phyloP scores from a whole-genome alignment of 2,113 vertebrate species.

The Promerops cafer region DNA sequence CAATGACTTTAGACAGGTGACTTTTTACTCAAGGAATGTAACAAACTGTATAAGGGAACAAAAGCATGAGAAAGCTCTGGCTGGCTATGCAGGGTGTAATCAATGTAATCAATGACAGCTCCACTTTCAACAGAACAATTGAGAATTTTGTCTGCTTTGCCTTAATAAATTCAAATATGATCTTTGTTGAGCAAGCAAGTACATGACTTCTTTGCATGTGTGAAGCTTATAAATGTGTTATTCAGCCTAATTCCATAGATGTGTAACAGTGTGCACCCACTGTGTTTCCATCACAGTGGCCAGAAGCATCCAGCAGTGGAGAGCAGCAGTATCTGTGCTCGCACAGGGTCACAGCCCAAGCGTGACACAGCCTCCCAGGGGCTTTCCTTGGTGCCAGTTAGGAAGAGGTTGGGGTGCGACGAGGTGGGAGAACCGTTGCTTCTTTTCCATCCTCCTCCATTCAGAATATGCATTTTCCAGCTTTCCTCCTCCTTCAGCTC shows the following conservation, averaged over 20 bases:
- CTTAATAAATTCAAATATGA: not conserved
- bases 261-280: not conserved
- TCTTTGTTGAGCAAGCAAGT: not conserved
- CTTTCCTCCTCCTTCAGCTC: not conserved
- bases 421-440: rapidly evolving
- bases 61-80: not conserved
- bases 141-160: not conserved
- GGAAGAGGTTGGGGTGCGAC: not conserved
- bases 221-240: not conserved
- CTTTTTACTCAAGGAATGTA: not conserved
- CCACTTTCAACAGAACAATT: not conserved
- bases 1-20: not conserved
- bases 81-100: not conserved
- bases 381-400: not conserved
- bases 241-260: not conserved
- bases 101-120: not conserved
- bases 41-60: not conserved
- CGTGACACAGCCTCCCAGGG: not conserved
- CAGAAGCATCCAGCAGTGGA: not conserved
- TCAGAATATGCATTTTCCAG: not conserved
- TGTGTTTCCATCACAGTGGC: not conserved
- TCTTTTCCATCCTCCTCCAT: not conserved
- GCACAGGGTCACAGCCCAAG: not conserved
- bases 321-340: not conserved
- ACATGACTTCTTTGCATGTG: not conserved